phyloP scores from a whole-genome alignment of 1,140 invertebrate species.

The Bombus terrestris region DNA sequence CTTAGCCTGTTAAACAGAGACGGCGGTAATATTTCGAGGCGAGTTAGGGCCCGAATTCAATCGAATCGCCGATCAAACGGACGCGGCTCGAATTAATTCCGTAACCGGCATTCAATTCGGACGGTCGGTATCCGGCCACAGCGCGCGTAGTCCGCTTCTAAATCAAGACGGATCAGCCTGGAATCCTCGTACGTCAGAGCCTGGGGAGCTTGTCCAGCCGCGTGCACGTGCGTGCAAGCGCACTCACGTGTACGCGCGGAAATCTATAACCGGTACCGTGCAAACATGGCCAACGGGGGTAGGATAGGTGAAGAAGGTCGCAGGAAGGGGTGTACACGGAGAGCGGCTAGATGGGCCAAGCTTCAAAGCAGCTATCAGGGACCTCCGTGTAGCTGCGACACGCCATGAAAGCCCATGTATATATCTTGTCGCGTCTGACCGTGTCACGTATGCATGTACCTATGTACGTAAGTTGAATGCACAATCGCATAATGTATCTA shows the following conservation, averaged over 20 bases:
- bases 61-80: slow-evolving; percentile 45
- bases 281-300: not conserved
- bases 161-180: slow-evolving; percentile 51
- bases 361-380: not conserved
- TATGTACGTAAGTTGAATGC: not conserved
- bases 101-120: slow-evolving; percentile 43
- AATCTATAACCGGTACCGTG: slow-evolving; percentile 28
- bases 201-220: slow-evolving; percentile 1
- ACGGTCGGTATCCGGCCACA: slow-evolving; percentile 23
- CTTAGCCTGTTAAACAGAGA: slow-evolving; percentile 19
- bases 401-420: slow-evolving; percentile 18
- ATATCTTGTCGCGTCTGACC: not conserved
- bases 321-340: no score
- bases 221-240: slow-evolving; percentile 41
- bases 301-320: no score
- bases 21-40: slow-evolving; percentile 40
- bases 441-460: not conserved
- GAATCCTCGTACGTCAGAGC: slow-evolving; percentile 50
- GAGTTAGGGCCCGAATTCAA: slow-evolving; percentile 32
- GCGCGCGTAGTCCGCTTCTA: slow-evolving; percentile 33
- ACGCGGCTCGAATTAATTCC: slow-evolving; percentile 45
- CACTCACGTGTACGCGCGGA: slow-evolving; percentile 21
- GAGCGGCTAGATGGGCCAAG: not conserved
- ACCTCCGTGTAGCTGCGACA: slow-evolving; percentile 7
- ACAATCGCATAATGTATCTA: not conserved